A percentile compares a stretch with the other conserved stretches of the same genome.
Evolutionary conservation across 2,888 invertebrate species (phyloP).

Genomic region (Mantis religiosa): DNA sequence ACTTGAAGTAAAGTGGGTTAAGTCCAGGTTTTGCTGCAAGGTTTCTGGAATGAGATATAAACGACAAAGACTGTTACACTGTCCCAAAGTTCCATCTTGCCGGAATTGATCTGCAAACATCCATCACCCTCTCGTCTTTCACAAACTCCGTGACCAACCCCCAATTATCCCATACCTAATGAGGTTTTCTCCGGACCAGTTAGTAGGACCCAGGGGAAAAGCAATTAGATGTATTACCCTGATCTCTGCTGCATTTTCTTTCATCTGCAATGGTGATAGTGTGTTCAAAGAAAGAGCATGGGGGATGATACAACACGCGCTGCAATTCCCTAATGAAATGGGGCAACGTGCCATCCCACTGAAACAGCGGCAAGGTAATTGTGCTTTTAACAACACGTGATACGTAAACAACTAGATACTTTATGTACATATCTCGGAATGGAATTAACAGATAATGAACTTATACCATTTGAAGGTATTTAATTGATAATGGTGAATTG

Average conservation of each 20-base stretch:
- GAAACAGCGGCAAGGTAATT: background rate
- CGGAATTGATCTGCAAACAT: background rate
- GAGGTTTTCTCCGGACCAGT: constrained; percentile 3
- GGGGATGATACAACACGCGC: background rate
- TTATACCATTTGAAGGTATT: too few relatives aligned
- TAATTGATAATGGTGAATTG: too few relatives aligned
- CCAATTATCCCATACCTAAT: constrained; percentile 25
- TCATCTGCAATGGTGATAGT: background rate
- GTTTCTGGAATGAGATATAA: too few relatives aligned
- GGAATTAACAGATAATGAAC: too few relatives aligned
- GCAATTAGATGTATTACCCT: background rate
- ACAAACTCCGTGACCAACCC: constrained; percentile 17
- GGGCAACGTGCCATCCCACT: background rate
- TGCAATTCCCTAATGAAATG: background rate
- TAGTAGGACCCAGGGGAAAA: background rate
- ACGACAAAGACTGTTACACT: background rate
- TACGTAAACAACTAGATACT: too few relatives aligned
- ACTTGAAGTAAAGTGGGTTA: too few relatives aligned
- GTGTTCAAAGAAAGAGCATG: background rate
- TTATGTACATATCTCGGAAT: too few relatives aligned
- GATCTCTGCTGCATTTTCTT: background rate
- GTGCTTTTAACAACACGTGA: background rate
- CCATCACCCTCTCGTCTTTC: background rate
- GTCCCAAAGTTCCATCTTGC: background rate
- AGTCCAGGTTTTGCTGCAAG: too few relatives aligned